These are phyloP conservation scores for Ceyx margarethae DNA, from an alignment of 2,113 vertebrate species.

Conservation along the genomic window DNA sequence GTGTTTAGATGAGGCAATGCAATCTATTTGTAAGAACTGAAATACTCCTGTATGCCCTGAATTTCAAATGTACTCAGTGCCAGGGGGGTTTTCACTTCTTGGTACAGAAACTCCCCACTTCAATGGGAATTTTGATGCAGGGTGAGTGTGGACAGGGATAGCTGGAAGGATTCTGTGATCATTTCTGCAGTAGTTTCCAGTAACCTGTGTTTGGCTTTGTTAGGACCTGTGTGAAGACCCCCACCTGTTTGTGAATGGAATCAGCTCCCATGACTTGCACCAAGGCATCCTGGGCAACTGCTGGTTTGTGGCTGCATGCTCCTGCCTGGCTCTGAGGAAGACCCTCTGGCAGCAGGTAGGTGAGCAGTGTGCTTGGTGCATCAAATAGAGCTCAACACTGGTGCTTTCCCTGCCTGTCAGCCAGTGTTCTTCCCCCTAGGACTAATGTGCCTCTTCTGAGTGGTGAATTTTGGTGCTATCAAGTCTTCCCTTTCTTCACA, in stretches of 20 bases:
- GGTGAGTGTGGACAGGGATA: neutral
- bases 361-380: neutral
- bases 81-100: neutral
- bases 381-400: neutral
- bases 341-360: slow-evolving; percentile 86
- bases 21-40: neutral
- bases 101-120: neutral
- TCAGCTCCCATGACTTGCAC: slow-evolving; percentile 88
- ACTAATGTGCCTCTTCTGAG: neutral
- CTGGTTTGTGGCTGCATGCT: slow-evolving; percentile 90
- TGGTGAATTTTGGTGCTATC: neutral
- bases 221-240: slow-evolving; percentile 86
- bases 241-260: slow-evolving; percentile 85
- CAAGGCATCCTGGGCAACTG: slow-evolving; percentile 91
- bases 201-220: slow-evolving; percentile 6
- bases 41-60: neutral
- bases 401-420: neutral
- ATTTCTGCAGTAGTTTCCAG: neutral
- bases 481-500: neutral
- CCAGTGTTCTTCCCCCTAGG: neutral
- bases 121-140: neutral
- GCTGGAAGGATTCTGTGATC: neutral
- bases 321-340: slow-evolving; percentile 85
- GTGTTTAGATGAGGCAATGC: neutral
- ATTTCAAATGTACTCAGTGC: neutral